Evolutionary conservation across 1,140 invertebrate species (phyloP).

Genomic region (Hirudo medicinalis): DNA sequence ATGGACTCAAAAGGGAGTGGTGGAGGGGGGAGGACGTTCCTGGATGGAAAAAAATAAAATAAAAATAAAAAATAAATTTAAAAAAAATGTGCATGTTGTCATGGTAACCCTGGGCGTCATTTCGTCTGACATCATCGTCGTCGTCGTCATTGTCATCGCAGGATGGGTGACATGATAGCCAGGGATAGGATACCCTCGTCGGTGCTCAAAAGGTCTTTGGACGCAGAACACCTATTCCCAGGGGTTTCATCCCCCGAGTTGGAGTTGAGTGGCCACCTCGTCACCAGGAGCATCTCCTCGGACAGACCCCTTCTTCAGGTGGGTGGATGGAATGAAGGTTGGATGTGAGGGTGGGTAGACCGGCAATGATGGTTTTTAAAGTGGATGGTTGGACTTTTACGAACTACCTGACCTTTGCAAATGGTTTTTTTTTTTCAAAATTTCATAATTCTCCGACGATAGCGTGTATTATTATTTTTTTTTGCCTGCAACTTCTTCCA

Average conservation of each 20-base stretch:
- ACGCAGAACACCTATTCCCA: background rate
- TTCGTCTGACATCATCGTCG: too few species aligned
- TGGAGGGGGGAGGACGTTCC: too few species aligned
- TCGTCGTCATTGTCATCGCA: too few species aligned
- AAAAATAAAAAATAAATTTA: too few species aligned
- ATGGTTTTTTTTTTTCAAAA: background rate
- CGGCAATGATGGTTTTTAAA: background rate
- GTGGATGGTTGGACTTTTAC: background rate
- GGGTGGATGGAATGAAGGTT: background rate
- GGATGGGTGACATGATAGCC: conserved; percentile 27
- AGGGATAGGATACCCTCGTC: conserved; percentile 34
- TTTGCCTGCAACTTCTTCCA: too few species aligned
- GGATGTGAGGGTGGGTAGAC: background rate
- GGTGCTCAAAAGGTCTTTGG: background rate
- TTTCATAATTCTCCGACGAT: too few species aligned
- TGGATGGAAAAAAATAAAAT: too few species aligned
- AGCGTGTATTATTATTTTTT: background rate
- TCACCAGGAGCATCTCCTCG: conserved; percentile 60
- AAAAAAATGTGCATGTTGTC: too few species aligned
- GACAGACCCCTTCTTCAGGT: conserved; percentile 69
- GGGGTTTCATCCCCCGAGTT: conserved; percentile 47
- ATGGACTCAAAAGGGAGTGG: too few species aligned
- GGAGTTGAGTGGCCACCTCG: conserved; percentile 76
- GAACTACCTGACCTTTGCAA: background rate
- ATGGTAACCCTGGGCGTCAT: too few species aligned